Conservation (phyloP, 2,888 invertebrate genomes). For the Daptonema setosum region DNA sequence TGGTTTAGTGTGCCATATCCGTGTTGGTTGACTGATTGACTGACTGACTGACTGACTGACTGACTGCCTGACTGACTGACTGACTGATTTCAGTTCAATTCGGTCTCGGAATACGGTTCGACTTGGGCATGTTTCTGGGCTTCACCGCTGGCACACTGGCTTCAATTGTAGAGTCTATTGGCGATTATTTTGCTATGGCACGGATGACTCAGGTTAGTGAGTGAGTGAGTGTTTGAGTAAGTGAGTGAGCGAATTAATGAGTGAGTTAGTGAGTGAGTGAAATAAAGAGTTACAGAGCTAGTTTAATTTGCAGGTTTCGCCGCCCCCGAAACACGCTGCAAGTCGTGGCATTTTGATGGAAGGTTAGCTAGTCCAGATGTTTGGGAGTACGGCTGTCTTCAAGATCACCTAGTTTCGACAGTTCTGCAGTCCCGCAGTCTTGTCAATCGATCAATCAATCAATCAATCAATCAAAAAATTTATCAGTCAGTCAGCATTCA, state of each 20-base stretch:
- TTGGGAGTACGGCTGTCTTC: neutral
- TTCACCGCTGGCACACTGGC: conserved; percentile 56
- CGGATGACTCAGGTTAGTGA: conserved; percentile 12
- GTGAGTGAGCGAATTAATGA: too few species aligned
- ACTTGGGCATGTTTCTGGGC: conserved; percentile 46
- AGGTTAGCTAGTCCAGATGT: conserved; percentile 31
- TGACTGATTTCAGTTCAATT: conserved; percentile 30
- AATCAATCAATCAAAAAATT: too few species aligned
- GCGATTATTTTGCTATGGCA: conserved; percentile 69
- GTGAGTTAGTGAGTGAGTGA: too few species aligned
- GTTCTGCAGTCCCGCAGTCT: too few species aligned
- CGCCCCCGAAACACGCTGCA: conserved; percentile 58
- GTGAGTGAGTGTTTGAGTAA: too few species aligned
- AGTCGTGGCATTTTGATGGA: conserved; percentile 61
- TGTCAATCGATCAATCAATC: too few species aligned
- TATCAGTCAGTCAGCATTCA: too few species aligned
- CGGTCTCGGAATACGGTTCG: conserved; percentile 51
- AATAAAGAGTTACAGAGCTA: too few species aligned
- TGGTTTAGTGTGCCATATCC: neutral
- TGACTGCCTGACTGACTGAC: neutral
- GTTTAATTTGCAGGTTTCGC: conserved; percentile 37
- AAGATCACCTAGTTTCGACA: neutral
- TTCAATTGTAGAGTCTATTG: conserved; percentile 58
- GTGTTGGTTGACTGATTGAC: neutral
- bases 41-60: neutral